Evolutionary conservation across 2,113 vertebrate genomes (phyloP), one percentile per base, ranked within the genome.

Genomic region (Ageneiosus marmoratus): DNA sequence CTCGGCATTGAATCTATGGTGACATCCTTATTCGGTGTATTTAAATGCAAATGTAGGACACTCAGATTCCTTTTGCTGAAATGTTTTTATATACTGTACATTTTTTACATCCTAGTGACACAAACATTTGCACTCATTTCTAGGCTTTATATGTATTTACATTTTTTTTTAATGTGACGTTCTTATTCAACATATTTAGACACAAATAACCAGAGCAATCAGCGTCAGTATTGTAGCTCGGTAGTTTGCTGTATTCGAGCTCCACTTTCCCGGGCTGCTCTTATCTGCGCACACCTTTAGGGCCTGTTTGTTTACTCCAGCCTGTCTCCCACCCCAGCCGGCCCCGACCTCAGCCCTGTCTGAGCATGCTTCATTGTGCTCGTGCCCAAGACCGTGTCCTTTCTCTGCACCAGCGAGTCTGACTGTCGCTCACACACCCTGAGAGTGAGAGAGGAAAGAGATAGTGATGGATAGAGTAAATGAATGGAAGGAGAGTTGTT

Each of bases 351-450:
- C 79, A 56, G 80, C 83, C 29, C 86, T 84, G 74, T 83, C 84
- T 85, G 74, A 85, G 79, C 82, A 29, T 10, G 69, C 50, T 32
- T 73, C 63, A 85, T 86, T 90, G 86, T 88, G 44, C 77, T n/a
- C 53, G 41, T 29, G 77, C 73, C 73, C 44, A 27, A 84, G 85
- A 79, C 73, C 84, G 56, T 87, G 82, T 88, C 88, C 69, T 74
- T 77, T 63, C 72, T 70, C 60, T 70, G 84, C 86, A 86, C 74
- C 81, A 82, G 50, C 81, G 87, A 84, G 22, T 58, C 86, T 91
- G 91, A 91, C 91, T 93, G 88, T 91, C 86, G 79, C 67, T 83
- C 81, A 85, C 83, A 83, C 62, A 83, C 62, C 69, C 60, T 76
- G 83, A 82, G 46, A 83, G 63, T 20, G 48, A 77, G 24, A n/a